phyloP scores from a whole-genome alignment of 30 jellyfish, hydroid and myxozoan species.

The Turritopsis dohrnii region DNA sequence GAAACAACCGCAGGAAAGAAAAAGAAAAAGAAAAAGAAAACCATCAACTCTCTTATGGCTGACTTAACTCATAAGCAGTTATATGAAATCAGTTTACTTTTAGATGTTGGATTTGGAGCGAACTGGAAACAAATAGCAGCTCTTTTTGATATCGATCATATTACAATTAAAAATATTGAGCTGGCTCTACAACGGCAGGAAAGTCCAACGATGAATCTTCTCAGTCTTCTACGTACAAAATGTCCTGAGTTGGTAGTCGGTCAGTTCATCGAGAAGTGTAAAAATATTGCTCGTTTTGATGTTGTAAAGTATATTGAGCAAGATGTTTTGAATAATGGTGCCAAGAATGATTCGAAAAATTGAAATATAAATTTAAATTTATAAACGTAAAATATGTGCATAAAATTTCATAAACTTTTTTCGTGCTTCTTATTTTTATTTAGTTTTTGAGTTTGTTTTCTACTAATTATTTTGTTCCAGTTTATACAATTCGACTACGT shows the following conservation, averaged over 20 bases:
- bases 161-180: not conserved
- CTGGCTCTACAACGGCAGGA: not conserved
- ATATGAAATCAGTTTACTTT: not conserved
- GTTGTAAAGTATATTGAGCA: not conserved
- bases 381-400: too few relatives aligned
- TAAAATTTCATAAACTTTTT: too few relatives aligned
- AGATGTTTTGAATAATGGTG: not conserved
- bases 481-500: too few relatives aligned
- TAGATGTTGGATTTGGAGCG: constrained; percentile 32
- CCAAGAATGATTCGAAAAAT: not conserved
- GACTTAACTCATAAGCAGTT: not conserved
- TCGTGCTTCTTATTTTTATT: too few relatives aligned
- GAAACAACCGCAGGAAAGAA: not conserved
- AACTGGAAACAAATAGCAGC: constrained; percentile 27
- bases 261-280: not conserved
- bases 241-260: not conserved
- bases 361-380: too few relatives aligned
- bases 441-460: too few relatives aligned
- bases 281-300: not conserved
- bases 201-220: constrained; percentile 5
- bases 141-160: not conserved
- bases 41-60: not conserved
- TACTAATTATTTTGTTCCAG: too few relatives aligned
- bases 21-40: constrained; percentile 18
- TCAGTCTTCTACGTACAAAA: not conserved